A percentile compares a stretch with the other conserved stretches of the same genome.
phyloP scores from a whole-genome alignment of 2,113 vertebrate species.

The Callorhinus ursinus region DNA sequence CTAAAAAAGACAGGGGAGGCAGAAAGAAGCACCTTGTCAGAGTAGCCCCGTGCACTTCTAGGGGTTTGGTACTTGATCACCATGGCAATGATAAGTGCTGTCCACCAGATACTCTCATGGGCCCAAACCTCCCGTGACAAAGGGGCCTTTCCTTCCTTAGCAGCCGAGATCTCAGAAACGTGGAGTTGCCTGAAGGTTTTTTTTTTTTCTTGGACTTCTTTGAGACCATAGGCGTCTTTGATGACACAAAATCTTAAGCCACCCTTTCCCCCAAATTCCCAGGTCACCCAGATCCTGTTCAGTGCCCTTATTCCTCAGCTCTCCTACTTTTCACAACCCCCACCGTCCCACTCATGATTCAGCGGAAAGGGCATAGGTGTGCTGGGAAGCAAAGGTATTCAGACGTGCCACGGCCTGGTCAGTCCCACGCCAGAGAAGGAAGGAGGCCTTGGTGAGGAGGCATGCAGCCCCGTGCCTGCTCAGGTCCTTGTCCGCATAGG shows the following conservation, averaged over 20 bases:
- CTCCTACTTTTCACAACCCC: neutral
- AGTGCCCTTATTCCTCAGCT: neutral
- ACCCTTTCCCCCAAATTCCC: neutral
- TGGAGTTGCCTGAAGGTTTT: neutral
- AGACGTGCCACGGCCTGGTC: accelerated
- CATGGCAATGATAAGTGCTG: too few species aligned
- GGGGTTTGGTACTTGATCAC: neutral
- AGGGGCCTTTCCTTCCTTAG: neutral
- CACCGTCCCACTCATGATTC: neutral
- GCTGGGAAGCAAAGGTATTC: neutral
- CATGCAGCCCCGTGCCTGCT: accelerated
- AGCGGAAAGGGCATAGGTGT: neutral
- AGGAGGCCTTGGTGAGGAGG: neutral
- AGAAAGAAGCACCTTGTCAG: neutral
- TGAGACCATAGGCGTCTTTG: neutral
- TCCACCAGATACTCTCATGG: neutral
- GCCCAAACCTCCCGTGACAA: neutral
- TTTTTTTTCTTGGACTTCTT: neutral
- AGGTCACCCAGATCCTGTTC: neutral
- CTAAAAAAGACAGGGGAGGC: neutral
- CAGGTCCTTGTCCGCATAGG: neutral
- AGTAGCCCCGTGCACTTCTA: neutral
- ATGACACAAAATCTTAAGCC: neutral
- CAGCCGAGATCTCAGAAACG: neutral
- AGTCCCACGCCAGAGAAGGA: neutral